Evolutionary conservation across 2,113 vertebrate species (phyloP).

Genomic region (Melanotaenia duboulayi): DNA sequence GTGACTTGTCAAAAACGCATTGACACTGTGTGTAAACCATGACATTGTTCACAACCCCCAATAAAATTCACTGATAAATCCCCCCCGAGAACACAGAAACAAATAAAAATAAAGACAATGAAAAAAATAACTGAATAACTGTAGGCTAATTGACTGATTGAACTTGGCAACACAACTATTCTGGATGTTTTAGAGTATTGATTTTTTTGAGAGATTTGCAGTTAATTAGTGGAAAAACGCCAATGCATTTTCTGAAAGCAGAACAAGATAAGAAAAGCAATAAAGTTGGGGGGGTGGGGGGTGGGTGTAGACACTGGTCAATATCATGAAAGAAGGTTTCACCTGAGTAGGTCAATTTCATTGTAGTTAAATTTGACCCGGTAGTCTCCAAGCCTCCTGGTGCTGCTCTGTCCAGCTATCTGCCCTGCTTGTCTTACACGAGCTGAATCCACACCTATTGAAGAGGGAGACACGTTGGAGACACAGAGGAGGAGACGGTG

Average conservation of each 20-base stretch:
- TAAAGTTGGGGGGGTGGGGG: background rate
- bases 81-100: slow-evolving; percentile 11
- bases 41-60: too few relatives aligned
- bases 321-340: slow-evolving; percentile 13
- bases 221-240: background rate
- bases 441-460: slow-evolving; percentile 89
- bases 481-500: background rate
- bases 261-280: background rate
- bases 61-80: too few relatives aligned
- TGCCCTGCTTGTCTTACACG: slow-evolving; percentile 90
- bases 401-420: slow-evolving; percentile 93
- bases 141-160: background rate
- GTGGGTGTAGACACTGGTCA: background rate
- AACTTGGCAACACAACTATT: background rate
- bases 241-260: too few relatives aligned
- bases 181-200: background rate
- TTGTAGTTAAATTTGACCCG: slow-evolving; percentile 93
- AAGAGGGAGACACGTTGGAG: background rate
- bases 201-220: background rate
- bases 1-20: too few relatives aligned
- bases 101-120: background rate
- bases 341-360: slow-evolving; percentile 95
- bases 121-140: background rate
- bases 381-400: slow-evolving; percentile 95
- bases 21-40: too few relatives aligned